Evolutionary conservation across 2,797 vertebrate species (phyloP), one percentile per base, ranked within the genome.

Genomic region (Micropoecilia bifurca): DNA sequence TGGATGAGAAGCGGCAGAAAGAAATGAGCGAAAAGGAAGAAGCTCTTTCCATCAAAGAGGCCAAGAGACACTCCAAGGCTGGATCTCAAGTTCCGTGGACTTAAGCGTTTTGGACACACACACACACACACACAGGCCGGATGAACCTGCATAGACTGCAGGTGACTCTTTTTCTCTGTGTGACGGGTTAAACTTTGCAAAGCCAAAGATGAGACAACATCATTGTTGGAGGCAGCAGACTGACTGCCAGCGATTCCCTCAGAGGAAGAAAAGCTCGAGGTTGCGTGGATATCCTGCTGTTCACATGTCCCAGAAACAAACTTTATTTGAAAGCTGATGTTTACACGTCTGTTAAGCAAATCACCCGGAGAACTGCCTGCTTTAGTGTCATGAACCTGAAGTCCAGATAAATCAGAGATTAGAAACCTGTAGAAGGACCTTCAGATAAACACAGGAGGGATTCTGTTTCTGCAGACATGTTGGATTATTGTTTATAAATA

Each of bases 1-100:
- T 97, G 91, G 98, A 99, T 8, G 96, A 98, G 84, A 95, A 97
- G 91, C 92, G 97, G 83, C 96, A 97, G 89, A 97, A 95, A 1
- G 97, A 98, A 92, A 95, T 97, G 9, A 92, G 87, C 25, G 94
- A 95, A 71, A 94, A 93, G 80, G 90, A 89, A 18, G 88, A 80
- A 75, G 89, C 87, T 14, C 88, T 72, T 76, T 91, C 92, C 36
- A 74, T 96, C 28, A 81, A 88, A 85, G 95, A 94, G 90, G 93
- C 95, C 10, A 96, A 95, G 46, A 94, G 96, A 6, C 93, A 91
- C 43, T 94, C 93, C 0, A 89, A 89, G 75, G 73, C 88, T 0
- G 93, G 86, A 33, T 78, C 93, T 43, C 95, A 96, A 90, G 95
- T 96, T 76, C 93, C 94, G 90, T 96, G 95, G 96, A 86, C 75